phyloP scores from a whole-genome alignment of 2,888 invertebrate species.

The Hirtodrosophila alboralis region DNA sequence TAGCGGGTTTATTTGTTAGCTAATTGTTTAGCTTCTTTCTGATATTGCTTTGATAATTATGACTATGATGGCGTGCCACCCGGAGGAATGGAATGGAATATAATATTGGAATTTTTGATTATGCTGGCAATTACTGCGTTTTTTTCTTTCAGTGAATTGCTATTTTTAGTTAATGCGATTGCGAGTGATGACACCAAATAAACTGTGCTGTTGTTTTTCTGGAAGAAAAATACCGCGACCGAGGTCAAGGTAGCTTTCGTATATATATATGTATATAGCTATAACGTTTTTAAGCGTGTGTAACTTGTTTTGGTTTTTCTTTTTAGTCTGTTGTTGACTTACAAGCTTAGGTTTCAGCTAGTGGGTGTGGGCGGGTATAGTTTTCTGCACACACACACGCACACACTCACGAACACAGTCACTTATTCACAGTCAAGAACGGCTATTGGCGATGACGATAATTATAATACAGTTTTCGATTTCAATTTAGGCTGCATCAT shows the following conservation, averaged over 20 bases:
- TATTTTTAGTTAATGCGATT: constrained; percentile 43
- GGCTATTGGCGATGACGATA: constrained; percentile 49
- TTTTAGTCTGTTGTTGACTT: constrained; percentile 1
- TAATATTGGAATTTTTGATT: constrained; percentile 17
- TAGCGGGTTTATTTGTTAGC: background rate
- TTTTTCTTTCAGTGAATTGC: constrained; percentile 5
- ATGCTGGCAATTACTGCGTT: background rate
- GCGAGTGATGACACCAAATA: constrained; percentile 35
- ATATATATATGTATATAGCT: no score
- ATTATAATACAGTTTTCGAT: constrained; percentile 27
- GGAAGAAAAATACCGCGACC: constrained; percentile 6
- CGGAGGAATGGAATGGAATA: constrained; percentile 29
- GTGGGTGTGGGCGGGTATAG: constrained; percentile 56
- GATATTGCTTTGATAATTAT: constrained; percentile 2
- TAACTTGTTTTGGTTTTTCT: background rate
- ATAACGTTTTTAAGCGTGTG: constrained; percentile 1
- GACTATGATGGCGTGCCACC: constrained; percentile 13
- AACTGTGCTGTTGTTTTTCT: constrained; percentile 3
- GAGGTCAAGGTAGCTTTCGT: constrained; percentile 20
- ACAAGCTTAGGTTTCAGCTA: constrained; percentile 13
- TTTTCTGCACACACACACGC: constrained; percentile 16
- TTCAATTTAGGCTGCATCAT: constrained; percentile 5
- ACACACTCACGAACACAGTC: constrained; percentile 24
- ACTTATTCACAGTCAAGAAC: constrained; percentile 37
- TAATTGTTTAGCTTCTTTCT: background rate